Evolutionary conservation across 2,888 invertebrate genomes (phyloP), one percentile per base, ranked within the genome.

Genomic region (Chrysolina oricalcia): DNA sequence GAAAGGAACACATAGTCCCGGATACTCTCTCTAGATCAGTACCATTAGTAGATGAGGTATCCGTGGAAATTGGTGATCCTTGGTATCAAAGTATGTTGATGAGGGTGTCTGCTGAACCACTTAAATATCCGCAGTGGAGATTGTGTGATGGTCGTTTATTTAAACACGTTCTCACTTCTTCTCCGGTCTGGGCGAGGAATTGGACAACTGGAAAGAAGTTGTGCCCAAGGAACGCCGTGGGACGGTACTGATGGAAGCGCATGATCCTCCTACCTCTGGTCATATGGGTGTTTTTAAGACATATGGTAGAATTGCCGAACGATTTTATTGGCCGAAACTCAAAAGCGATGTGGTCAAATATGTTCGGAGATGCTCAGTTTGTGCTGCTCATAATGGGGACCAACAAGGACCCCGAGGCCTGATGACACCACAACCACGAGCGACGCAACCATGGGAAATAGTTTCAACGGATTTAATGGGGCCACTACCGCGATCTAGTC

Each of bases 211-310:
- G 80, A 80, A 82, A 68, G 6, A 72, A 11, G 75, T 82, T 6
- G 74, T 81, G 10, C 82, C 80, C n/a, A 78, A 78, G 59, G 71
- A 70, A 13, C 15, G 53, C n/a, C 53, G 78, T n/a, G 23, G 21
- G 9, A 40, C 62, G 21, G 11, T 78, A 13, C 56, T 75, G 13
- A 21, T 35, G n/a, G 15, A 40, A 59, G 53, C 53, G 19, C 82
- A 83, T 70, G 80, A 81, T 43, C 50, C 40, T 9, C 74, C 78
- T 19, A 70, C 73, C 10, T 56, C 79, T 15, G 82, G 81, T 41
- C 83, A 82, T 74, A 67, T 80, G n/a, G 81, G 82, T 8, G 74
- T 81, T n/a, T 77, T 68, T 35, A 82, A 82, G 66, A 83, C 82
- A 8, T 76, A 63, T 23, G 21, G 66, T 19, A 48, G 76, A 17